Conservation (phyloP, 1,140 invertebrate species). For the Cepaea nemoralis region DNA sequence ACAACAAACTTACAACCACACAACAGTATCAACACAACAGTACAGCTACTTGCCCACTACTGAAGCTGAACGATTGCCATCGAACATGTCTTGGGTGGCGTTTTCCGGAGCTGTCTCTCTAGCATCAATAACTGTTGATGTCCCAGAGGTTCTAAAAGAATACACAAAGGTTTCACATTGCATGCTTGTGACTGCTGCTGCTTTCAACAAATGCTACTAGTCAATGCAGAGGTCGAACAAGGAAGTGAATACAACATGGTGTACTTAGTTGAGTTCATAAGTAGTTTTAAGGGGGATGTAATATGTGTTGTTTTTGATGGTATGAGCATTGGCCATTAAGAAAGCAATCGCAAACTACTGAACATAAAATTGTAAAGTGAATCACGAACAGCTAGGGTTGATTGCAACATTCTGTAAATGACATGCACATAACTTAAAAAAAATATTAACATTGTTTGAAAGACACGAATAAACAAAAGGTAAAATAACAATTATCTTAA, state of each 20-base stretch:
- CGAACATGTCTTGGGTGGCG: conserved; percentile 68
- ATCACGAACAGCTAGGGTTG: too few relatives aligned
- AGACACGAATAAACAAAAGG: too few relatives aligned
- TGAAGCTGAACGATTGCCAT: conserved; percentile 37
- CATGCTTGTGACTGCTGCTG: background rate
- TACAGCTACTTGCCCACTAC: background rate
- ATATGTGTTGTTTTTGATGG: too few relatives aligned
- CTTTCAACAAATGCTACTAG: too few relatives aligned
- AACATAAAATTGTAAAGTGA: too few relatives aligned
- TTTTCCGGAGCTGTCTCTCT: conserved; percentile 65
- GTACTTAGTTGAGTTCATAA: background rate
- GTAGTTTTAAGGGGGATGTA: background rate
- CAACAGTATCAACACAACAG: background rate
- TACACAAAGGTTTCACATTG: background rate
- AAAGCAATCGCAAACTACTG: too few relatives aligned
- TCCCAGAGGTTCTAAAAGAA: conserved; percentile 45
- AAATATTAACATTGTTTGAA: too few relatives aligned
- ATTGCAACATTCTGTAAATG: too few relatives aligned
- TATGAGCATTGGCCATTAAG: too few relatives aligned
- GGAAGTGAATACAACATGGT: background rate
- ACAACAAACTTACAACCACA: background rate
- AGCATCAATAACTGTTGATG: conserved; percentile 54
- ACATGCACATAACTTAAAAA: too few relatives aligned
- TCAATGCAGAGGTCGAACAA: too few relatives aligned
- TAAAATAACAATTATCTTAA: too few relatives aligned